Evolutionary conservation across 2,888 invertebrate genomes (phyloP), one percentile per base, ranked within the genome.

Genomic region (Ochropleura leucogaster): DNA sequence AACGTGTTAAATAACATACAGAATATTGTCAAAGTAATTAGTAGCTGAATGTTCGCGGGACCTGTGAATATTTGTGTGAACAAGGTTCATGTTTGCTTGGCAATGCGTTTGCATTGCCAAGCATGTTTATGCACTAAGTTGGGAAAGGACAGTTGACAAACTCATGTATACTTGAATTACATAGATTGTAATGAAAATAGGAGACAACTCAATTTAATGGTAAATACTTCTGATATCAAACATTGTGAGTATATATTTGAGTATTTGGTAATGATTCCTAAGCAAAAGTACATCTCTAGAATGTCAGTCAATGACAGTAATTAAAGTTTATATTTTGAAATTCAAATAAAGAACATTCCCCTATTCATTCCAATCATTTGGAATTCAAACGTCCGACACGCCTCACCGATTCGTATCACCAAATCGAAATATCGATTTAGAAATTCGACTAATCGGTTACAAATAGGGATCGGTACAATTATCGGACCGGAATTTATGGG

Each of bases 401-500:
- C 88, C 82, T 79, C 68, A 72, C 3, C 47, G 78, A 84, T 82
- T 71, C 53, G 66, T 73, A 83, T 83, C 77, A 87, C 78, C 78
- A 72, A 86, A 85, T 84, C 77, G 79, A 83, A 81, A 73, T 76
- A 91, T 89, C 90, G 87, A 87, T 89, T 85, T 77, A 82, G 77
- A 80, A 84, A 84, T 83, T 78, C 80, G 72, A 88, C 87, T 88
- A 88, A 90, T 90, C 89, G 86, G 77, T 90, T 83, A 89, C 87
- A 89, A 89, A 84, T 81, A 80, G 85, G 84, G 69, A 74, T 77
- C 80, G 83, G 72, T 79, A 68, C 70, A 72, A 90, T 91, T 90
- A 92, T 88, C 90, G 87, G 85, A 89, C 84, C 90, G 92, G 90
- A 92, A 90, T 93, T 92, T 92, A 94, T 91, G 83, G 87, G 82